Percentiles rank a stretch among this genome's conserved stretches.
Conservation (phyloP, 2,797 vertebrate species). For the Chlorospingus semifuscus region DNA sequence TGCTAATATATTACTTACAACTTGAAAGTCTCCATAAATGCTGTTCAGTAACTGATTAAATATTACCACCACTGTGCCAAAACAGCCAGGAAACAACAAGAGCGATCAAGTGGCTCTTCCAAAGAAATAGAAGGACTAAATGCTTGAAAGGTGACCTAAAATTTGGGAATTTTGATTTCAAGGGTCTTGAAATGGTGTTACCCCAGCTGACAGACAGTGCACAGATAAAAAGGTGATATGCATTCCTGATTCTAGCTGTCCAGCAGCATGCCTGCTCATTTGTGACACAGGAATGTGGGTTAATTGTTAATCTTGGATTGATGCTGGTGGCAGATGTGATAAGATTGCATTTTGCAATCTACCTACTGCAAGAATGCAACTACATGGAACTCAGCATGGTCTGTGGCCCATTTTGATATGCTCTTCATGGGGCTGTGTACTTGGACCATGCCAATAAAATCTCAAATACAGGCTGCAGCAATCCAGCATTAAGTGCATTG, state of each 20-base stretch:
- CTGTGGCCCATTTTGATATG: background rate
- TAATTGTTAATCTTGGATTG: background rate
- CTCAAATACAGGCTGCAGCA: background rate
- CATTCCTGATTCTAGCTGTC: background rate
- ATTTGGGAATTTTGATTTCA: background rate
- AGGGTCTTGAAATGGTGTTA: background rate
- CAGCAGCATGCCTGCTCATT: background rate
- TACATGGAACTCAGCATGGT: background rate
- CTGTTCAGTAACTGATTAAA: background rate
- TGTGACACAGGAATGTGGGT: background rate
- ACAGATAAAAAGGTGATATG: rapidly evolving
- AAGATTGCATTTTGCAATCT: background rate
- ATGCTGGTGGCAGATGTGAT: background rate
- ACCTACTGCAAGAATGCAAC: background rate
- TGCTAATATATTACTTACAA: background rate
- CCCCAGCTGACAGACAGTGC: background rate
- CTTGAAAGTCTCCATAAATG: background rate
- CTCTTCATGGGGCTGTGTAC: background rate
- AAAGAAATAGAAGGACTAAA: background rate
- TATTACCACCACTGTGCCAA: background rate
- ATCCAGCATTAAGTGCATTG: background rate
- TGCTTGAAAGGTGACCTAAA: background rate
- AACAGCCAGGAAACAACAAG: background rate
- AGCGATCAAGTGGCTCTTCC: background rate
- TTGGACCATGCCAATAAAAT: background rate